Base-by-base conservation (phyloP, 2,888 invertebrate genomes). In the Ophion costatus region DNA sequence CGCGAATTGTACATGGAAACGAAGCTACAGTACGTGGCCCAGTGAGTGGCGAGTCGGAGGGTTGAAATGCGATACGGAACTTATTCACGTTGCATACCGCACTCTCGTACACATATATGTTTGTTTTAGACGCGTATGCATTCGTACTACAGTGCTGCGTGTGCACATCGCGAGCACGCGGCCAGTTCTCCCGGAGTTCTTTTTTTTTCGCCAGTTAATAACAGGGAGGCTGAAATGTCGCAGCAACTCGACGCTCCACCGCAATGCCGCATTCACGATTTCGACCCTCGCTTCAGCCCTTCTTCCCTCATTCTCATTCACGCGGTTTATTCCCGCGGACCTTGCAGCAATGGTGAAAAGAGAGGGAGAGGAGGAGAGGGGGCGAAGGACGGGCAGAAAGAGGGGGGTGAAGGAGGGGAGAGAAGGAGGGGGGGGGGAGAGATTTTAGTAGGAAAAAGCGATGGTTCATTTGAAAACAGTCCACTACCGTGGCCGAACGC, bases 241-340 rank as follows among this genome's bases (percentile, higher is more conserved):
- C 87, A 63, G 86, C 83, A 87, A 86, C 87, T 87, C 87, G 86
- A 87, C 81, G 84, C 87, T 87, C 83, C 86, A 87, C 87, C 86
- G 87, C 87, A 87, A 86, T 84, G 84, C 87, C 78, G 87, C 86
- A 84, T 86, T 87, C 84, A 83, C 86, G 80, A 86, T 87, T 83
- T 85, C 80, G 78, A 76, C 73, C 83, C 82, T 76, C 42, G 61
- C 59, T 45, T 64, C 85, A 70, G 42, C 67, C 78, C 76, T 69
- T 73, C 45, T 75, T 81, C 83, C 71, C 73, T 71, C 76, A 64
- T 59, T 76, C 70, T 79, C 75, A 57, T 79, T 80, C 77, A 67
- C 42, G 57, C n/a, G n/a, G 51, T 57, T 22, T 33, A 74, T 71
- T 64, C 57, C 29, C 70, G 56, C 29, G 64, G 51, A 78, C 73